Evolutionary conservation across 2,113 vertebrate species (phyloP).

Genomic region (Leucoraja erinaceus): DNA sequence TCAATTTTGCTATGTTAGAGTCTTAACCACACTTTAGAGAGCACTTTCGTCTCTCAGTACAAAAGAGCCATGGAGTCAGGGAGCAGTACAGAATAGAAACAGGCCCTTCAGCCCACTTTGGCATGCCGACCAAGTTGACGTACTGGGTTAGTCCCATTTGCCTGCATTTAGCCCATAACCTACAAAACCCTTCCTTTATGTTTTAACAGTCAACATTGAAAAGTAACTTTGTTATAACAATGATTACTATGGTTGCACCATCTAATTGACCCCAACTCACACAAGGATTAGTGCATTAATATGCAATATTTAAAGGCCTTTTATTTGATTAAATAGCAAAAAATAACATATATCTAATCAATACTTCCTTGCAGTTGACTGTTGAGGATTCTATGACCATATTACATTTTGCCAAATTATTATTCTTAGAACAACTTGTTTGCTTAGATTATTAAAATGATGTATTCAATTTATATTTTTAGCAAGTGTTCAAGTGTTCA

Average conservation of each 20-base stretch:
- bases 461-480: neutral
- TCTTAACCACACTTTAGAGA: no score
- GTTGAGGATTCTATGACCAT: neutral
- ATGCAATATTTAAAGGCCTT: neutral
- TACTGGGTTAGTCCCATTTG: no score
- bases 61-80: no score
- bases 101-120: no score
- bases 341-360: slow-evolving; percentile 21
- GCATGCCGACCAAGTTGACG: no score
- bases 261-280: slow-evolving; percentile 7
- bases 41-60: no score
- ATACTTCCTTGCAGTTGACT: neutral
- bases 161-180: no score
- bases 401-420: slow-evolving; percentile 28
- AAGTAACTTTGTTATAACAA: neutral
- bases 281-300: neutral
- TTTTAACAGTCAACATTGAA: neutral
- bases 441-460: neutral
- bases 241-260: neutral
- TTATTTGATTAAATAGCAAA: slow-evolving; percentile 22
- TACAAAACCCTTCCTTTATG: no score
- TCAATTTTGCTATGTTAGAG: no score
- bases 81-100: no score
- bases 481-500: no score
- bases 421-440: neutral